These are phyloP conservation scores for Erynnis tages DNA, from an alignment of 2,888 invertebrate species.

Conservation along the genomic window DNA sequence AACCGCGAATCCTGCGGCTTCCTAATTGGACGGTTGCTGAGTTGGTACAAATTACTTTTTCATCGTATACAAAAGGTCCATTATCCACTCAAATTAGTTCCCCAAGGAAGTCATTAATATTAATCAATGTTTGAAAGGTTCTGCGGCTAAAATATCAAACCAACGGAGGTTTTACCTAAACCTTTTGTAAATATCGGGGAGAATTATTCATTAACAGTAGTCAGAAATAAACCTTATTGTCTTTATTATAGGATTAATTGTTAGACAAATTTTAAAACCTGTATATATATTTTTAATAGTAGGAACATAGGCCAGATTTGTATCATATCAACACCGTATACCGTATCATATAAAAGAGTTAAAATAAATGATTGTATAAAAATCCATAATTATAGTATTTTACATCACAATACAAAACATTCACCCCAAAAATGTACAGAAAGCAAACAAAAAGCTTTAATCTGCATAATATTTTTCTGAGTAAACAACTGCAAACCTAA, in stretches of 20 bases:
- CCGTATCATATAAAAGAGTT: too few relatives aligned
- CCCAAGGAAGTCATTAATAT: constrained; percentile 73
- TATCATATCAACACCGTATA: too few relatives aligned
- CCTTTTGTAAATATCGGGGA: constrained; percentile 1
- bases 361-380: too few relatives aligned
- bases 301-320: too few relatives aligned
- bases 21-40: constrained; percentile 58
- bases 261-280: too few relatives aligned
- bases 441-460: constrained; percentile 3
- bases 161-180: constrained; percentile 22
- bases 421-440: not conserved
- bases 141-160: constrained; percentile 38
- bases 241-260: too few relatives aligned
- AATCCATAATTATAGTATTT: too few relatives aligned
- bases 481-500: constrained; percentile 21
- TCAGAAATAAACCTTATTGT: too few relatives aligned
- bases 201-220: not conserved
- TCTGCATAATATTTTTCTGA: constrained; percentile 23
- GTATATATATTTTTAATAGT: too few relatives aligned
- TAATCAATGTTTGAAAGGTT: constrained; percentile 71
- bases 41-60: constrained; percentile 71
- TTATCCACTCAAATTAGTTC: constrained; percentile 78
- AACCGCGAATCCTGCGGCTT: constrained; percentile 52
- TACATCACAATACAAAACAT: too few relatives aligned
- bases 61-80: constrained; percentile 72